These are phyloP conservation scores for Papilio demoleus DNA, from an alignment of 2,888 invertebrate genomes.

Conservation along the genomic window DNA sequence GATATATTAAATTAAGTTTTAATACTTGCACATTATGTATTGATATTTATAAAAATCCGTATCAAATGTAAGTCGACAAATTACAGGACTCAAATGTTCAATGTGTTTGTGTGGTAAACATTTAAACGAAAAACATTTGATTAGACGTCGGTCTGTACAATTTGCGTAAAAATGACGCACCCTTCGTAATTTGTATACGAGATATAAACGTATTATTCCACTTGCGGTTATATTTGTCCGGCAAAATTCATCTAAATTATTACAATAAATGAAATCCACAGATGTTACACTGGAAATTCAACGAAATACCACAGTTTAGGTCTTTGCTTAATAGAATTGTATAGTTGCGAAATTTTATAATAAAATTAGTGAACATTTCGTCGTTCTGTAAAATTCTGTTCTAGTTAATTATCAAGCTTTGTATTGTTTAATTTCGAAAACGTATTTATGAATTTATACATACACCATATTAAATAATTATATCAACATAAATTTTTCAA, in stretches of 20 bases:
- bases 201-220: conserved; percentile 16
- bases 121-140: conserved; percentile 23
- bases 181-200: conserved; percentile 21
- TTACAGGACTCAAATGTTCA: neutral
- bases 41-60: too few relatives aligned
- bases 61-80: neutral
- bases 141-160: conserved; percentile 10
- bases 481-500: neutral
- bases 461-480: neutral
- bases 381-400: neutral
- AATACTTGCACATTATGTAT: too few relatives aligned
- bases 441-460: neutral
- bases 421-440: neutral
- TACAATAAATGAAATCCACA: conserved; percentile 24
- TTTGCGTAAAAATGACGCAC: conserved; percentile 13
- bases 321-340: conserved; percentile 2
- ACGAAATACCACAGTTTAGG: neutral
- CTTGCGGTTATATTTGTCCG: conserved; percentile 1
- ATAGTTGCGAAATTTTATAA: neutral
- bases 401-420: neutral
- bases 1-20: too few relatives aligned
- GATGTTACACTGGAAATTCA: conserved; percentile 20
- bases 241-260: conserved; percentile 22
- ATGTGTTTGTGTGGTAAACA: conserved; percentile 1
- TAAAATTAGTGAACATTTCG: neutral